phyloP scores from a whole-genome alignment of 37 sponge, comb jelly and placozoan species.

The Halichondria panicea region DNA sequence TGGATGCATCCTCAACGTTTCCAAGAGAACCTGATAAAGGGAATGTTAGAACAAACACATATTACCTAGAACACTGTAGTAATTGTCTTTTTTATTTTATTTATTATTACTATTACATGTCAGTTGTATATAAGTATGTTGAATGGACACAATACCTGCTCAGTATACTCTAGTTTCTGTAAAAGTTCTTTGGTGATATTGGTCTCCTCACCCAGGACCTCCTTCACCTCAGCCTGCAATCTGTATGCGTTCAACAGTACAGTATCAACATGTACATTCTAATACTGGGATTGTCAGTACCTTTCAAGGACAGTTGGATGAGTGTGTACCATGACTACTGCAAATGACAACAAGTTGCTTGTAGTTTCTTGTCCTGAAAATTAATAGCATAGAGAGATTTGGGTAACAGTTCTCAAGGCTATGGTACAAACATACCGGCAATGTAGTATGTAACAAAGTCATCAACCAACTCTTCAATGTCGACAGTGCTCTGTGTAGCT shows the following conservation, averaged over 20 bases:
- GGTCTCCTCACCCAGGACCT: constrained; percentile 1
- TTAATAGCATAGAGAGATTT: no score
- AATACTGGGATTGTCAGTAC: no score
- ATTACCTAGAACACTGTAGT: background rate
- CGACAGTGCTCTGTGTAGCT: background rate
- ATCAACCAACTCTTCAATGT: constrained; percentile 20
- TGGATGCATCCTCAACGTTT: constrained; percentile 21
- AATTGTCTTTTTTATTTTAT: background rate
- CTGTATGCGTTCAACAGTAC: no score
- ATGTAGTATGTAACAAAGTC: constrained; percentile 23
- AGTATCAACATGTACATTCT: no score
- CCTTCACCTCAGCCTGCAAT: no score
- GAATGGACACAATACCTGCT: no score
- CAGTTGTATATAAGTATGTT: background rate
- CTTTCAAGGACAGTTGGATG: background rate
- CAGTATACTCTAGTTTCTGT: background rate
- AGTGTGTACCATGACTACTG: background rate
- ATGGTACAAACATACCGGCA: constrained; percentile 19
- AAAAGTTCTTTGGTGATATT: background rate
- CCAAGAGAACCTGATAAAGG: constrained; percentile 28
- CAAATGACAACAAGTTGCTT: background rate
- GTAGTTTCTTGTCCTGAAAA: constrained; percentile 10
- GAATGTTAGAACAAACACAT: background rate
- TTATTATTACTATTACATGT: background rate
- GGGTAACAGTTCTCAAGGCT: no score